Evolutionary conservation across 2,888 invertebrate genomes (phyloP).

Genomic region (Desoria tigrina): DNA sequence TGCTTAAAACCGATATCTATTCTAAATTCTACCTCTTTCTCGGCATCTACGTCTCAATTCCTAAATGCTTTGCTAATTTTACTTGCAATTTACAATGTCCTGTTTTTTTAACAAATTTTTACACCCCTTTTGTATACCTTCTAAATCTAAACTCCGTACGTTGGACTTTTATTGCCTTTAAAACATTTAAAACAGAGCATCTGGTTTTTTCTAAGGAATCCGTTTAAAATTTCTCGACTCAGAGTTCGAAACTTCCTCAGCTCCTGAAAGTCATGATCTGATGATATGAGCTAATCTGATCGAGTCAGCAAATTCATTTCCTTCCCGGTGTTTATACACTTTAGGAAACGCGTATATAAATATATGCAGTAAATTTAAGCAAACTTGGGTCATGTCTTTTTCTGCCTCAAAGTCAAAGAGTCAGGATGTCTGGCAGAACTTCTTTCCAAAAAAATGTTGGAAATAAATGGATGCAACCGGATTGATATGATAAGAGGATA

Average conservation of each 20-base stretch:
- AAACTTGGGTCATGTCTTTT: no score
- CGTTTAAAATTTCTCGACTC: no score
- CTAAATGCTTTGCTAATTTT: conserved; percentile 12
- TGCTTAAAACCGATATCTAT: conserved; percentile 7
- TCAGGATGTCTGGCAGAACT: conserved; percentile 10
- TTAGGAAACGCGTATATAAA: no score
- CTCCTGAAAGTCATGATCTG: no score
- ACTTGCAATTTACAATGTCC: neutral
- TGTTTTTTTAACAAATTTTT: no score
- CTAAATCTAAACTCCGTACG: no score
- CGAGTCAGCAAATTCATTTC: conserved; percentile 1
- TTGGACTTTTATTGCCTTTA: no score
- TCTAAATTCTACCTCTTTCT: conserved; percentile 9
- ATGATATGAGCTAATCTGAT: neutral
- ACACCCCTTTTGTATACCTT: no score
- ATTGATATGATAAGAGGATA: neutral
- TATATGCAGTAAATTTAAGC: no score
- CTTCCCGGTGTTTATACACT: neutral
- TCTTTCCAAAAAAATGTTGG: neutral
- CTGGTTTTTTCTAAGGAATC: no score
- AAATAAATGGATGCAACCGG: neutral
- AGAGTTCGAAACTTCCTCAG: no score
- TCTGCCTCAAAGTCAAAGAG: conserved; percentile 6
- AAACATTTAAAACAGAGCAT: no score
- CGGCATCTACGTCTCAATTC: conserved; percentile 7